Conservation (phyloP, 1,140 invertebrate genomes). For the Drosophila azteca region DNA sequence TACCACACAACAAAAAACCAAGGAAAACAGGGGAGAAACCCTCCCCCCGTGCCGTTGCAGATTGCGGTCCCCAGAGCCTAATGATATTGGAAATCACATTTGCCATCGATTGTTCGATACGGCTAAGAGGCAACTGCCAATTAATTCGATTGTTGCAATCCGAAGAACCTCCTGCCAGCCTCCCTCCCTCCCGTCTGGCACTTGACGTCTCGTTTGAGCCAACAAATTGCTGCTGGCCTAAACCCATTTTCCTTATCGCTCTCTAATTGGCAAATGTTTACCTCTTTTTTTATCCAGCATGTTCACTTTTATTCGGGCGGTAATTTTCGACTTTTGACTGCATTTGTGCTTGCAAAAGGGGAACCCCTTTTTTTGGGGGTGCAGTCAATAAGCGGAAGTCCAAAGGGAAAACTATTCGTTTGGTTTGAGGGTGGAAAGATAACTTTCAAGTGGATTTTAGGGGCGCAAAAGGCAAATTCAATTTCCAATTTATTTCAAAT, state of each 20-base stretch:
- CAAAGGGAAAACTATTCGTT: conserved; percentile 9
- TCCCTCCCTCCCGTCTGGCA: neutral
- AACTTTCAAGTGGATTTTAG: no score
- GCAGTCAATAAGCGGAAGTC: conserved; percentile 2
- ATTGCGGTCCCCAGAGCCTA: conserved; percentile 51
- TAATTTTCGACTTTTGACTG: conserved; percentile 22
- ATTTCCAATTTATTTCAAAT: no score
- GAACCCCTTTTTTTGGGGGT: neutral
- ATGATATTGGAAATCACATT: conserved; percentile 71
- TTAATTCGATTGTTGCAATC: conserved; percentile 44
- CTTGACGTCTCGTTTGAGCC: conserved; percentile 29
- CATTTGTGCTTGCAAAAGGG: neutral
- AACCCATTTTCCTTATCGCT: conserved; percentile 1
- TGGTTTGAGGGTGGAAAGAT: no score
- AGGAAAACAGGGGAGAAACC: no score
- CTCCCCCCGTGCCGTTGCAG: neutral
- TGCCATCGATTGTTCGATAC: conserved; percentile 55
- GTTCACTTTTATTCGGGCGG: conserved; percentile 23
- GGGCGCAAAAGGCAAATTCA: no score
- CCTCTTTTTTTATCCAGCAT: no score
- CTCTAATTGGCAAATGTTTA: conserved; percentile 33
- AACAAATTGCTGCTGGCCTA: conserved; percentile 6
- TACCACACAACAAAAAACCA: conserved; percentile 8
- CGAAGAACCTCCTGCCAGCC: neutral
- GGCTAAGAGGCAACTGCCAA: conserved; percentile 16